Evolutionary conservation across 2,113 vertebrate species (phyloP).

Genomic region (Pangasianodon gigas): DNA sequence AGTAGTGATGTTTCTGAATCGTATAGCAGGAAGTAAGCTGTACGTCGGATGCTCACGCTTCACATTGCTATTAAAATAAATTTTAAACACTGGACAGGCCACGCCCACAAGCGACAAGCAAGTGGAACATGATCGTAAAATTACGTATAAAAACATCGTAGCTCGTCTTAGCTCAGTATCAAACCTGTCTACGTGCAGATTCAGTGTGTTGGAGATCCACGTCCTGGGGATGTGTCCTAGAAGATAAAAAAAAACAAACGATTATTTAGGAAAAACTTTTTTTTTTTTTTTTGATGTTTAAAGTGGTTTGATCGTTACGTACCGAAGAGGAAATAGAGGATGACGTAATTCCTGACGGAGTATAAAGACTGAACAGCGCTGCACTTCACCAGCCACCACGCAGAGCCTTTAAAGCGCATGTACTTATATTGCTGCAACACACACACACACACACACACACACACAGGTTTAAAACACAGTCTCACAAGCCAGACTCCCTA

Average conservation of each 20-base stretch:
- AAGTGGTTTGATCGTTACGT: constrained; percentile 58
- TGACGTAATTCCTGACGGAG: constrained; percentile 83
- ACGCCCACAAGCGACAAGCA: not conserved
- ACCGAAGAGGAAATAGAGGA: constrained; percentile 90
- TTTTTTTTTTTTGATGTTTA: not conserved
- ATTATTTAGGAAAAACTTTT: not conserved
- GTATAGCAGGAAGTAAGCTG: not conserved
- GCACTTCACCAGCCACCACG: constrained; percentile 82
- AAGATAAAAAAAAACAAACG: not conserved
- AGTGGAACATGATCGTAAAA: not conserved
- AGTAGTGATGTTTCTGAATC: not conserved
- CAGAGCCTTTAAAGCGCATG: constrained; percentile 84
- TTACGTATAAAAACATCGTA: not conserved
- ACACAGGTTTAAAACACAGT: no score
- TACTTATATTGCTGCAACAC: constrained; percentile 87
- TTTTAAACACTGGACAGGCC: not conserved
- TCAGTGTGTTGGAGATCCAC: constrained; percentile 86
- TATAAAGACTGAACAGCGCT: constrained; percentile 86
- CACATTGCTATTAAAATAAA: no score
- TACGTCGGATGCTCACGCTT: not conserved
- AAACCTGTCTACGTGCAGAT: constrained; percentile 82
- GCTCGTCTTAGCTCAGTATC: constrained; percentile 28
- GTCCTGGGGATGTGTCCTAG: constrained; percentile 86
- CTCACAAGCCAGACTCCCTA: not conserved
- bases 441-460: not conserved